These are phyloP conservation scores for Paramisgurnus dabryanus DNA, from an alignment of 2,113 vertebrate species.

Conservation along the genomic window DNA sequence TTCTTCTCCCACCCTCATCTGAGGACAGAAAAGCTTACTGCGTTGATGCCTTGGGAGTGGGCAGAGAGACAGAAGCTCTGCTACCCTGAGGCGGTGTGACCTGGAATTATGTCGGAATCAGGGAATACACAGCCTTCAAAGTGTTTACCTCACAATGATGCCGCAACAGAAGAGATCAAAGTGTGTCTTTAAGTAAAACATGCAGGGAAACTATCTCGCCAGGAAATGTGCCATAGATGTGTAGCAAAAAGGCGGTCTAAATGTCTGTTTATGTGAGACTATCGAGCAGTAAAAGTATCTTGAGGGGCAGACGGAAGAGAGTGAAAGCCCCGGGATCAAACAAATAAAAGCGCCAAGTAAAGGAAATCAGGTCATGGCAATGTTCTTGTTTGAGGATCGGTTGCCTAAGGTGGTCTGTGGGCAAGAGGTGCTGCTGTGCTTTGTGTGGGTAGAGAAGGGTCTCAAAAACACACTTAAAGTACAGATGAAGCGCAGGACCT, in stretches of 20 bases:
- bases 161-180: conserved; percentile 39
- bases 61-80: conserved; percentile 24
- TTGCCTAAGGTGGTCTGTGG: conserved; percentile 20
- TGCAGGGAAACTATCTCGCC: conserved; percentile 6
- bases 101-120: conserved; percentile 33
- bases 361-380: conserved; percentile 14
- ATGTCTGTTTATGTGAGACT: conserved; percentile 25
- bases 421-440: not conserved
- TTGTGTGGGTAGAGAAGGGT: not conserved
- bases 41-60: conserved; percentile 20
- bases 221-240: conserved; percentile 10
- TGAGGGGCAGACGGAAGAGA: conserved; percentile 5
- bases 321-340: conserved; percentile 38
- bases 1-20: conserved; percentile 23
- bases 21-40: conserved; percentile 23
- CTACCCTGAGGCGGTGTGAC: conserved; percentile 23
- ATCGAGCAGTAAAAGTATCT: conserved; percentile 23
- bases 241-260: not conserved
- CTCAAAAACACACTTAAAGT: not conserved
- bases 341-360: conserved; percentile 42
- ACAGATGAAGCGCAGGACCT: not conserved
- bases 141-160: conserved; percentile 18
- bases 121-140: not conserved
- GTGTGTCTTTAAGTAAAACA: conserved; percentile 12
- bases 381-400: conserved; percentile 11